These are phyloP conservation scores for Sebastolobus altivelis DNA, from an alignment of 2,797 vertebrate genomes.

Conservation along the genomic window DNA sequence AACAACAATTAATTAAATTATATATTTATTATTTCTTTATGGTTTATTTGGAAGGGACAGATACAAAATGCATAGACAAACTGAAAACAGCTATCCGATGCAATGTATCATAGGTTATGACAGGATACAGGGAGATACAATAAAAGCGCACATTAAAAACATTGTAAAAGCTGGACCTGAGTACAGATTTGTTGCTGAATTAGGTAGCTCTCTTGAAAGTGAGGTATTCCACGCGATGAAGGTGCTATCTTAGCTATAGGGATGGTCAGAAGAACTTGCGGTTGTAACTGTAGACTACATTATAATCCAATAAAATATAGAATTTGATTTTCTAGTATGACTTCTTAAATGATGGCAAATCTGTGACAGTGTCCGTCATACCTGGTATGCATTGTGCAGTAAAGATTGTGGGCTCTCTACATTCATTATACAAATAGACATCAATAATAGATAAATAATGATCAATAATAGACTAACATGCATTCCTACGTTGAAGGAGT, in stretches of 20 bases:
- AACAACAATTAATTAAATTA: not conserved
- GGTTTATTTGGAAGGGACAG: too few relatives aligned
- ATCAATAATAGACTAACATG: not conserved
- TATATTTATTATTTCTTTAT: not conserved
- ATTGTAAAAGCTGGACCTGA: too few relatives aligned
- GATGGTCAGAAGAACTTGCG: not conserved
- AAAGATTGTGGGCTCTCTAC: not conserved
- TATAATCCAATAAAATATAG: not conserved
- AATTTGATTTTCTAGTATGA: not conserved
- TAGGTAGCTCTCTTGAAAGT: too few relatives aligned
- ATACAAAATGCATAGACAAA: too few relatives aligned
- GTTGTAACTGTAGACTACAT: not conserved
- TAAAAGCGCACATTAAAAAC: too few relatives aligned
- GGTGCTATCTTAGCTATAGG: not conserved
- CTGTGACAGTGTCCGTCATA: not conserved
- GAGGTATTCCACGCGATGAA: not conserved
- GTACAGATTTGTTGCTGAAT: too few relatives aligned
- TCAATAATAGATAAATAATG: not conserved
- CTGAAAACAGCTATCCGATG: too few relatives aligned
- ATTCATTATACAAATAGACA: not conserved
- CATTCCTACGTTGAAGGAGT: not conserved
- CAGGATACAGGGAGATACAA: too few relatives aligned
- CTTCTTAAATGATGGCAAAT: not conserved
- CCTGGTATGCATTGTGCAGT: not conserved
- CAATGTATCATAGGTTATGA: too few relatives aligned